Percentiles rank a stretch among this genome's conserved stretches.
phyloP scores from a whole-genome alignment of 2,888 invertebrate genomes.

The Apodemia mormo region DNA sequence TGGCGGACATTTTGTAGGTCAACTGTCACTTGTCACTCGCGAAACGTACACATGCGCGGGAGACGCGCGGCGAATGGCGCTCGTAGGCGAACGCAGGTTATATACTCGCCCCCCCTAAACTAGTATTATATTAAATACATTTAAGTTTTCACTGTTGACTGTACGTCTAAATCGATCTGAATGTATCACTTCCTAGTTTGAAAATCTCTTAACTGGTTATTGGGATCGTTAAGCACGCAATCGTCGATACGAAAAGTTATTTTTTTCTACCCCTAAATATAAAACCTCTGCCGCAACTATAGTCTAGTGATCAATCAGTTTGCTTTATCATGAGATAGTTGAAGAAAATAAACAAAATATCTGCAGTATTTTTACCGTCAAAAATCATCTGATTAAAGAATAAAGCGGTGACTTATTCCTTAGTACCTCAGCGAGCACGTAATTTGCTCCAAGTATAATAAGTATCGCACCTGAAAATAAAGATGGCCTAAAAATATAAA shows the following conservation, averaged over 20 bases:
- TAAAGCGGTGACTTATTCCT: too few relatives aligned
- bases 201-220: slow-evolving; percentile 43
- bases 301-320: neutral
- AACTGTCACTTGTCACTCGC: slow-evolving; percentile 71
- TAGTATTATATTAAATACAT: slow-evolving; percentile 75
- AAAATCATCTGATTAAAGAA: too few relatives aligned
- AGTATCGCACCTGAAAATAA: too few relatives aligned
- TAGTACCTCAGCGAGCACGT: too few relatives aligned
- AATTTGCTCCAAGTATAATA: too few relatives aligned
- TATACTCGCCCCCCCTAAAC: slow-evolving; percentile 76
- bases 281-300: neutral
- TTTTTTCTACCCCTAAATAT: neutral
- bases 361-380: too few relatives aligned
- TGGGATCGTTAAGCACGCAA: slow-evolving; percentile 31
- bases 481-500: too few relatives aligned
- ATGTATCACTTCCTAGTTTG: slow-evolving; percentile 62
- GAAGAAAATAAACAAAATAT: neutral
- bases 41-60: slow-evolving; percentile 68
- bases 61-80: slow-evolving; percentile 75
- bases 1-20: slow-evolving; percentile 70
- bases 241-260: neutral
- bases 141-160: slow-evolving; percentile 65
- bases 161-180: slow-evolving; percentile 56
- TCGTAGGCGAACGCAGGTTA: slow-evolving; percentile 48
- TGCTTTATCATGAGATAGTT: neutral